phyloP scores from a whole-genome alignment of 2,797 vertebrate genomes.

The Xenopus petersii region DNA sequence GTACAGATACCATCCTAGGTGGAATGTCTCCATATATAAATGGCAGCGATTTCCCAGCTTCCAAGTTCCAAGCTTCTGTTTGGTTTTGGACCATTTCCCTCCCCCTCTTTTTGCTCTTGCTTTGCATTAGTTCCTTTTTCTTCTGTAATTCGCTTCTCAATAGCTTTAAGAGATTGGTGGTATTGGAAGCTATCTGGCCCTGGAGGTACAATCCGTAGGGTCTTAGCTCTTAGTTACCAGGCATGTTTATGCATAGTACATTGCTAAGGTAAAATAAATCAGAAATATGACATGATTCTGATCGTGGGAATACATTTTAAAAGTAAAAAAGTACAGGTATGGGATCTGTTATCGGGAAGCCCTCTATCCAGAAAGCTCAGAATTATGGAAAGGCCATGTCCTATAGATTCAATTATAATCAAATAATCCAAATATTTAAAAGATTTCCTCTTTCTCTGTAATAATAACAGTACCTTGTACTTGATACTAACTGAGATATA shows the following conservation, averaged over 20 bases:
- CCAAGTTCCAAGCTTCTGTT: constrained; percentile 93
- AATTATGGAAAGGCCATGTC: too few species aligned
- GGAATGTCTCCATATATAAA: constrained; percentile 90
- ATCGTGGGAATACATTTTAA: too few species aligned
- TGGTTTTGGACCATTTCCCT: constrained; percentile 77
- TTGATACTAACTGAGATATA: too few species aligned
- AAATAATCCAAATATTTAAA: too few species aligned
- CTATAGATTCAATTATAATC: too few species aligned
- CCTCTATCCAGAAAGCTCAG: too few species aligned
- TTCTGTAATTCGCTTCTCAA: constrained; percentile 86
- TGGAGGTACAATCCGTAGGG: constrained; percentile 83
- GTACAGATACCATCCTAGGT: constrained; percentile 80
- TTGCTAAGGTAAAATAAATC: constrained; percentile 60
- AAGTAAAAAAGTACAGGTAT: too few species aligned
- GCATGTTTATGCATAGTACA: constrained; percentile 78
- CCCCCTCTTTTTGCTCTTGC: constrained; percentile 74
- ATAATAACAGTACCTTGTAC: too few species aligned
- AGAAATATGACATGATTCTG: background rate
- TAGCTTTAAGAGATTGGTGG: constrained; percentile 85
- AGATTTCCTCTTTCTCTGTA: too few species aligned
- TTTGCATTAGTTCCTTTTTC: constrained; percentile 85
- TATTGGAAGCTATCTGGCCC: constrained; percentile 90
- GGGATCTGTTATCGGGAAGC: too few species aligned
- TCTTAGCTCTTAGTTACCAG: constrained; percentile 62
- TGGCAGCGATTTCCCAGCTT: constrained; percentile 86